Evolutionary conservation across 2,888 invertebrate genomes (phyloP), one percentile per base, ranked within the genome.

Genomic region (Perithous albicinctus): DNA sequence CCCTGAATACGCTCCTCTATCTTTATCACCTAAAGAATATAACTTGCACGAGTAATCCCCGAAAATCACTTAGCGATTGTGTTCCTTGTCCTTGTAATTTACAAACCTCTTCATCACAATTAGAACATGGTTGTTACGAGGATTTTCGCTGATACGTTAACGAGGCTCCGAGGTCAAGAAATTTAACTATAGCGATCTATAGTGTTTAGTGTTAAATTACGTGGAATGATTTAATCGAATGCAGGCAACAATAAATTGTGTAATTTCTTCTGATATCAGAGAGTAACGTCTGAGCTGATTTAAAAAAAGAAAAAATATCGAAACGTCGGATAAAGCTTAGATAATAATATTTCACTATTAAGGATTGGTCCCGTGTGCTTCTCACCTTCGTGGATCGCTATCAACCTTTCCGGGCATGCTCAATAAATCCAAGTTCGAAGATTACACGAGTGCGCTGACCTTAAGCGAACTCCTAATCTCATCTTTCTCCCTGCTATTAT

Each of bases 31-130:
- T 54, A 76, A 43, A 26, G 43, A 64, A 64, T 64, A 48, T 35
- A 32, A 48, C 18, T 48, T 46, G 15, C 56, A 41, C 23, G 23
- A 29, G 10, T 56, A 56, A 29, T 43, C 61, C 64, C 20, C 64
- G 59, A 76, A 82, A 82, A 77, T 64, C 70, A 74, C 82, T 69
- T 79, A 74, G 73, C 74, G 77, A 61, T 80, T 77, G 77, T 83
- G 80, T 80, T 77, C 59, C 64, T 23, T 15, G 7, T n/a, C 43
- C 66, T 46, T 48, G 46, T 73, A 46, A 77, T 46, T 18, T 69
- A 35, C 32, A 43, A 43, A 59, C 38, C n/a, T 67, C 51, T 51
- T 63, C 32, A 63, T 63, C 63, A 61, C 48, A 23, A 64, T 80
- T 38, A 29, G 54, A 80, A 80, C 70, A 77, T 48, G 59, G 41